These are phyloP conservation scores for Blera fallax DNA, from an alignment of 2,888 invertebrate genomes.

Conservation along the genomic window DNA sequence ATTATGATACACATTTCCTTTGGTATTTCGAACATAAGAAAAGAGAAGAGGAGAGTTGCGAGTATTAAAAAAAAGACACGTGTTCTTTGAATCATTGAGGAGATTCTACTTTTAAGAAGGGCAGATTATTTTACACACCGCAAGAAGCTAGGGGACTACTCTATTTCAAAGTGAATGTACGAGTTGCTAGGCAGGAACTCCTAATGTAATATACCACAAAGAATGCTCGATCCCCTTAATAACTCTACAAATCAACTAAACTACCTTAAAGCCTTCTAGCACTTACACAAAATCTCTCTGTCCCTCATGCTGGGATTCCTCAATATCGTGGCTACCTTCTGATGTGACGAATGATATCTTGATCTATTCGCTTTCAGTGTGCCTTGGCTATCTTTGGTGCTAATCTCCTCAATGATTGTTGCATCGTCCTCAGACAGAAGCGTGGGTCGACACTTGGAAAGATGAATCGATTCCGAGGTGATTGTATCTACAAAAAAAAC, in stretches of 20 bases:
- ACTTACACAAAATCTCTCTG: slow-evolving; percentile 83
- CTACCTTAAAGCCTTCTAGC: neutral
- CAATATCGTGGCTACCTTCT: slow-evolving; percentile 83
- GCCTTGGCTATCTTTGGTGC: slow-evolving; percentile 81
- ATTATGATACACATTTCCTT: slow-evolving; percentile 37
- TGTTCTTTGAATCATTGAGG: neutral
- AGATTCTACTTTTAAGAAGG: neutral
- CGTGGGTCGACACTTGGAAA: slow-evolving; percentile 81
- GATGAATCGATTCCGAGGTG: slow-evolving; percentile 81
- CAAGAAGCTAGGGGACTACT: too few species aligned
- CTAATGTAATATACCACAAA: too few species aligned
- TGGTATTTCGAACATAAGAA: neutral
- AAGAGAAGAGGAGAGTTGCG: neutral
- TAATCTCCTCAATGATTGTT: slow-evolving; percentile 80
- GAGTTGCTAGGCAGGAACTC: too few species aligned
- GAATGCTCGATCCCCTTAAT: too few species aligned
- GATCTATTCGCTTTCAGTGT: slow-evolving; percentile 80
- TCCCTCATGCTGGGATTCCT: slow-evolving; percentile 90
- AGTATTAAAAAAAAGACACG: neutral
- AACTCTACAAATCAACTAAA: neutral
- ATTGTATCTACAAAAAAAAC: slow-evolving; percentile 74
- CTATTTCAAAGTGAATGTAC: too few species aligned
- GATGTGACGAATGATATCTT: slow-evolving; percentile 74
- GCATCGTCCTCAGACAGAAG: slow-evolving; percentile 83
- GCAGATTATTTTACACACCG: too few species aligned